Evolutionary conservation across 2,797 vertebrate genomes (phyloP).

Genomic region (Sandelia bainsii): DNA sequence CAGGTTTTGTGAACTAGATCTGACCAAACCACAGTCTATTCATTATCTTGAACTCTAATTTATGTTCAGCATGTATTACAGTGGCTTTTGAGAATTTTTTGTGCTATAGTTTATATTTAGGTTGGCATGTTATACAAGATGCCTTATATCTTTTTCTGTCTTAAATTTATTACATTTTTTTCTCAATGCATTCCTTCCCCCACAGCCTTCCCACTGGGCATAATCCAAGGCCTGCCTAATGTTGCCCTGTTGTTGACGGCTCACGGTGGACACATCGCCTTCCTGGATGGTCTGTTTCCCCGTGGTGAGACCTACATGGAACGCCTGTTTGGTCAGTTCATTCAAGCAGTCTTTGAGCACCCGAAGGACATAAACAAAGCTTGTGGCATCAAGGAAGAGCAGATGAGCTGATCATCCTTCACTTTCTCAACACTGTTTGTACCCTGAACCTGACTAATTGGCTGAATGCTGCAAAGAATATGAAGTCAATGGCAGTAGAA

Average conservation of each 20-base stretch:
- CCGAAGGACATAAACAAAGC: constrained; percentile 72
- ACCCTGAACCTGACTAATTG: not conserved
- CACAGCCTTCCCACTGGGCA: constrained; percentile 83
- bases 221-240: constrained; percentile 71
- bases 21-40: not conserved
- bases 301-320: constrained; percentile 84
- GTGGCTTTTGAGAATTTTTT: too few species aligned
- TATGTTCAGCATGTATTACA: too few species aligned
- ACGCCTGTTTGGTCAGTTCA: constrained; percentile 84
- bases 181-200: not conserved
- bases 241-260: constrained; percentile 86
- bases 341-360: constrained; percentile 84
- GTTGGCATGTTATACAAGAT: too few species aligned
- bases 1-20: not conserved
- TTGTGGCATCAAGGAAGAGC: constrained; percentile 62
- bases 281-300: constrained; percentile 88
- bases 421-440: not conserved
- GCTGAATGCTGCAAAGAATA: not conserved
- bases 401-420: constrained; percentile 13
- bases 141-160: too few species aligned
- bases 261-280: constrained; percentile 88
- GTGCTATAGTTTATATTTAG: too few species aligned
- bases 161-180: not conserved
- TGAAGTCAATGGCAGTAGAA: not conserved
- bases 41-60: too few species aligned